Percentiles rank a stretch among this genome's conserved stretches.
These are phyloP conservation scores for Julus scandinavius DNA, from an alignment of 2,888 invertebrate species.

Conservation along the genomic window DNA sequence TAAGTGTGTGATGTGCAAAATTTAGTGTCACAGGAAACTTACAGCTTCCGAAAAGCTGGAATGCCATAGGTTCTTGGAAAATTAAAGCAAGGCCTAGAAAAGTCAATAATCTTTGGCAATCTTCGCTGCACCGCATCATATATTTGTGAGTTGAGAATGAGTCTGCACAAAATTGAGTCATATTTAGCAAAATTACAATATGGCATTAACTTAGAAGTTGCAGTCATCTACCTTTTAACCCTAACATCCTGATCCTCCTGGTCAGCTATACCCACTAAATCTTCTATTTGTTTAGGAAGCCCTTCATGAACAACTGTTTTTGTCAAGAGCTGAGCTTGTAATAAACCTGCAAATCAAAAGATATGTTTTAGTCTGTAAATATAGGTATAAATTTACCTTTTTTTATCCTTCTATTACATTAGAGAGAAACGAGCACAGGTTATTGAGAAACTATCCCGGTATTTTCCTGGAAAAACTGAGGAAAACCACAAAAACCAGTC, in stretches of 20 bases:
- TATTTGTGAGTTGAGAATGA: slow-evolving; percentile 50
- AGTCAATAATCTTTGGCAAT: slow-evolving; percentile 54
- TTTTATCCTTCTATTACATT: neutral
- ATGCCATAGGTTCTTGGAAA: slow-evolving; percentile 19
- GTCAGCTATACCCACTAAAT: neutral
- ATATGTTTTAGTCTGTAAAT: too few relatives aligned
- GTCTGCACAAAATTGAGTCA: neutral
- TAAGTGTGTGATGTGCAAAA: neutral
- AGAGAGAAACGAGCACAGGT: neutral
- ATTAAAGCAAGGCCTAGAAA: neutral
- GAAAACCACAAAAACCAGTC: too few relatives aligned
- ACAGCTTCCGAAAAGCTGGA: neutral
- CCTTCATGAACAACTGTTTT: slow-evolving; percentile 51
- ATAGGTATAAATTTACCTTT: too few relatives aligned
- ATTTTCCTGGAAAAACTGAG: too few relatives aligned
- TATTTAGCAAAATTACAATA: neutral
- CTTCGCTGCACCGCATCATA: slow-evolving; percentile 55
- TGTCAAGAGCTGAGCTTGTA: slow-evolving; percentile 53
- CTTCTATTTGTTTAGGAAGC: slow-evolving; percentile 36
- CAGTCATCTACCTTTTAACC: slow-evolving; percentile 17
- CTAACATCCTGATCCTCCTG: slow-evolving; percentile 35
- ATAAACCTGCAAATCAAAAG: slow-evolving; percentile 21
- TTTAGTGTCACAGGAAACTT: neutral
- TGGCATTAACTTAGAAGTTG: neutral
- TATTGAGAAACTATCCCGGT: neutral